These are phyloP conservation scores for Epinephelus malabaricus DNA, from an alignment of 2,797 vertebrate genomes.

Conservation along the genomic window DNA sequence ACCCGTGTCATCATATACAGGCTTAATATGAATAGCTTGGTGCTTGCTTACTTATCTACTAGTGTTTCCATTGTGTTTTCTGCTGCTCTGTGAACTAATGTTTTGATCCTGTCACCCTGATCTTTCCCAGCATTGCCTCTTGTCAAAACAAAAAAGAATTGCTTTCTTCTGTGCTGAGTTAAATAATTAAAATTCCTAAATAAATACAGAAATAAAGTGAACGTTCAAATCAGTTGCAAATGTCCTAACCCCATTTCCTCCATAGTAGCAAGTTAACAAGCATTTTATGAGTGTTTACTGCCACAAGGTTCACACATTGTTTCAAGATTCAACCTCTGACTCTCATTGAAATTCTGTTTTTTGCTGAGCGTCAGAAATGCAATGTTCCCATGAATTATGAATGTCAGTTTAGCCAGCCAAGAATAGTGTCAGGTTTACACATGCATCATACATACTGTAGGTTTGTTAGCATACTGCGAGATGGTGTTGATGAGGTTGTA, in stretches of 20 bases:
- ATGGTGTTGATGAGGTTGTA: conserved; percentile 10
- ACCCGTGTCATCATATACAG: background rate
- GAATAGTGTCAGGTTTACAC: conserved; percentile 37
- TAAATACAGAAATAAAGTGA: conserved; percentile 16
- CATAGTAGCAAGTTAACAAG: conserved; percentile 10
- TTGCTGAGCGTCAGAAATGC: conserved; percentile 55
- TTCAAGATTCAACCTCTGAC: conserved; percentile 56
- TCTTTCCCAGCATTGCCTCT: background rate
- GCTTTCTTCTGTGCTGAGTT: background rate
- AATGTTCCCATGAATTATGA: conserved; percentile 69
- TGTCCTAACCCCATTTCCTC: conserved; percentile 1
- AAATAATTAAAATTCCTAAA: background rate
- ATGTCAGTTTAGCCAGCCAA: conserved; percentile 55
- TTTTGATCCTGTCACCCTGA: background rate
- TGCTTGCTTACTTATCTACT: background rate
- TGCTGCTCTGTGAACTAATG: background rate
- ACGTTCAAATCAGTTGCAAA: conserved; percentile 6
- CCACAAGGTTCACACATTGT: conserved; percentile 18
- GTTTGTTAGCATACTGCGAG: conserved; percentile 10
- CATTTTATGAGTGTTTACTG: conserved; percentile 2
- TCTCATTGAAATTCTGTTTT: conserved; percentile 49
- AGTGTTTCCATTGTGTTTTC: background rate
- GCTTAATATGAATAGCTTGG: too few species aligned
- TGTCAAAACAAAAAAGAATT: background rate
- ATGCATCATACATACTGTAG: conserved; percentile 22